Evolutionary conservation across 2,797 vertebrate species (phyloP).

Genomic region (Scyliorhinus canicula): DNA sequence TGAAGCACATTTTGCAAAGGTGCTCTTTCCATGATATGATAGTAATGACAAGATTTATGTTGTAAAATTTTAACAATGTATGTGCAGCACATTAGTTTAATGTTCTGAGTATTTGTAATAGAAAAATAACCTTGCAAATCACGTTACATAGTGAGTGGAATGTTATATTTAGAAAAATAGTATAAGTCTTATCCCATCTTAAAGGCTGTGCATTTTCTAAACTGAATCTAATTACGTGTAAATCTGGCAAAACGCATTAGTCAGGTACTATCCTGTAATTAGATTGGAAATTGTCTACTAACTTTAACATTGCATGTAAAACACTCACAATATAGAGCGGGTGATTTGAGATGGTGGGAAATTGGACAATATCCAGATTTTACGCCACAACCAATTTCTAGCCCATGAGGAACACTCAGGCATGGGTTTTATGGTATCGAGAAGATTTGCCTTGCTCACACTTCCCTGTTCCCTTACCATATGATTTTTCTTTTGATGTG

Average conservation of each 20-base stretch:
- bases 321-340: not conserved
- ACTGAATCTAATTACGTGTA: not conserved
- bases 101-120: constrained; percentile 27
- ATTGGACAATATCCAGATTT: not conserved
- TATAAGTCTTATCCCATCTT: constrained; percentile 1
- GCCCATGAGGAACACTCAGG: not conserved
- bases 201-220: not conserved
- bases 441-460: not conserved
- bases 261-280: not conserved
- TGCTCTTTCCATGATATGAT: constrained; percentile 30
- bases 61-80: constrained; percentile 30
- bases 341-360: not conserved
- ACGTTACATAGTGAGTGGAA: not conserved
- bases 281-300: not conserved
- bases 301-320: not conserved
- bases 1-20: constrained; percentile 26
- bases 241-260: not conserved
- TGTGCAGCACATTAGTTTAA: constrained; percentile 23
- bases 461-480: too few relatives aligned
- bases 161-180: constrained; percentile 16
- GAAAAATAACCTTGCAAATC: constrained; percentile 26
- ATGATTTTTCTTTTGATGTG: not conserved
- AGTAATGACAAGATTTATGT: constrained; percentile 34
- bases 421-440: not conserved
- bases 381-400: not conserved